phyloP scores from a whole-genome alignment of 2,888 invertebrate genomes.

The Cryptosula pallasiana region DNA sequence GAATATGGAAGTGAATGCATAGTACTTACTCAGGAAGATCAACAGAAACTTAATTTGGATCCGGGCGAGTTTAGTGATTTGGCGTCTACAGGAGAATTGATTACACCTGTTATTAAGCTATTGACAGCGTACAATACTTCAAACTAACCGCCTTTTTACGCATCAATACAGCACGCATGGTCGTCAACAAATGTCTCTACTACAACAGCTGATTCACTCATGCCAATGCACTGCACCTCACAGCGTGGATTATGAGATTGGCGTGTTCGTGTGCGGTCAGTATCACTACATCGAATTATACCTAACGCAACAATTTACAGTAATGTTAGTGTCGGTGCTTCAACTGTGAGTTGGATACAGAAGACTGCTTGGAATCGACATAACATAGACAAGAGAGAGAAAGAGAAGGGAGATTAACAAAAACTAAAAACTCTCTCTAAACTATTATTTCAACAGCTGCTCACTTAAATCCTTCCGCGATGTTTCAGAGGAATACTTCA shows the following conservation, averaged over 20 bases:
- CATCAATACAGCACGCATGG: background rate
- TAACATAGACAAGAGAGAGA: no score
- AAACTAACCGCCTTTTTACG: conserved; percentile 14
- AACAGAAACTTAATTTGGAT: background rate
- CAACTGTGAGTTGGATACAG: no score
- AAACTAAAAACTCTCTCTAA: no score
- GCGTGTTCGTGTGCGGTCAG: conserved; percentile 18
- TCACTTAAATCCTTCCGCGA: background rate
- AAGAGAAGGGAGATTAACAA: no score
- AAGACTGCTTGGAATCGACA: no score
- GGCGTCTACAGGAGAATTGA: background rate
- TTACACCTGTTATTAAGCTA: background rate
- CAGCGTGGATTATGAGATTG: background rate
- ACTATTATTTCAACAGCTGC: no score
- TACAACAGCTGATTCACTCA: background rate
- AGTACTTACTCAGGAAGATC: background rate
- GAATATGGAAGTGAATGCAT: no score
- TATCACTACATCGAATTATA: background rate
- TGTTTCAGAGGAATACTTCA: background rate
- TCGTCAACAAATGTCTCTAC: background rate
- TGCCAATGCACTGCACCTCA: background rate
- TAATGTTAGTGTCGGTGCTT: no score
- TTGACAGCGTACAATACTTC: conserved; percentile 3
- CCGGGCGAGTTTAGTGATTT: background rate
- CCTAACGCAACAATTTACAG: background rate